A percentile compares a stretch with the other conserved stretches of the same genome.
Conservation (phyloP, 1,140 invertebrate species). For the Heliconius himera region DNA sequence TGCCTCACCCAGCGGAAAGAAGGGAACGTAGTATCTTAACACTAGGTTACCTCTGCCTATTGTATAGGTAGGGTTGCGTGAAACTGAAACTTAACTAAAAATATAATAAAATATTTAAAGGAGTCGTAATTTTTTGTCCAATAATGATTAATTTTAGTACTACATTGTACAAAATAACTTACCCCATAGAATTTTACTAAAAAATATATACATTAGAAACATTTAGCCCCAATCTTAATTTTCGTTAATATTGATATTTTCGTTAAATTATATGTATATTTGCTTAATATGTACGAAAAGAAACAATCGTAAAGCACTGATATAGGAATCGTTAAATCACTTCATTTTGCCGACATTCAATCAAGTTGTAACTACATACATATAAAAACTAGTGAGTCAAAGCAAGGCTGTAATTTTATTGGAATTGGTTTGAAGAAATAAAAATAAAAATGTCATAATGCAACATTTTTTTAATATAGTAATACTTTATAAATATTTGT, state of each 20-base stretch:
- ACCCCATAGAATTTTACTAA: neutral
- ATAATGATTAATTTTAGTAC: neutral
- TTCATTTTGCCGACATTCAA: neutral
- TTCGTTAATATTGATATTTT: neutral
- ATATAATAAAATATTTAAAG: too few relatives aligned
- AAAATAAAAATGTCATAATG: neutral
- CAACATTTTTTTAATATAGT: conserved; percentile 3
- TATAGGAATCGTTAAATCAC: conserved; percentile 4
- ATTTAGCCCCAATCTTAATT: conserved; percentile 1
- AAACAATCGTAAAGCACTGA: neutral
- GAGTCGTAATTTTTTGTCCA: neutral
- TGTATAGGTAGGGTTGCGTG: too few relatives aligned
- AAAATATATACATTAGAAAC: neutral
- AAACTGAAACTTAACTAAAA: too few relatives aligned
- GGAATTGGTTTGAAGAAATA: neutral
- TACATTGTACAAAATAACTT: neutral
- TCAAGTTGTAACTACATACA: neutral
- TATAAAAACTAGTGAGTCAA: neutral
- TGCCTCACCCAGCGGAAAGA: too few relatives aligned
- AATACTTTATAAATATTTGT: neutral
- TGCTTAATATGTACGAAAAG: neutral
- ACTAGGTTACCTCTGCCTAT: too few relatives aligned
- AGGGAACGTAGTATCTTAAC: too few relatives aligned
- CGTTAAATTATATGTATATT: neutral
- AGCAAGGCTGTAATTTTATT: neutral